Evolutionary conservation across 1,140 invertebrate genomes (phyloP).

Genomic region (Diachasma alloeum): DNA sequence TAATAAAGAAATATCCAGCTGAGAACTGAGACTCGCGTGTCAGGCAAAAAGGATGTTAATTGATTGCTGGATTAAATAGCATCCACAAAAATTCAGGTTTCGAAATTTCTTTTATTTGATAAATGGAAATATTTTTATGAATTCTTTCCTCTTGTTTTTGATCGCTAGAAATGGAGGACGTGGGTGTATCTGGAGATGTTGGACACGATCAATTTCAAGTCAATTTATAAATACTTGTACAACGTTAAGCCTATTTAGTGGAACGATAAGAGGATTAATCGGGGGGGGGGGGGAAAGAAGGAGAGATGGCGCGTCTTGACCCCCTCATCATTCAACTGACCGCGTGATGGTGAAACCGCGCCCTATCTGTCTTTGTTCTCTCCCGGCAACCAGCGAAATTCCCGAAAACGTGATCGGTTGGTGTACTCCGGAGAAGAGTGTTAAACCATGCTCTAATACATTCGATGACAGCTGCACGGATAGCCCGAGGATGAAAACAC

Average conservation of each 20-base stretch:
- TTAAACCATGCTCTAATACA: slow-evolving; percentile 9
- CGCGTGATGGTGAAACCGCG: neutral
- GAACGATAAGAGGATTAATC: slow-evolving; percentile 37
- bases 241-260: slow-evolving; percentile 34
- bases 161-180: neutral
- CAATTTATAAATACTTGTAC: slow-evolving; percentile 25
- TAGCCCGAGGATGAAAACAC: slow-evolving; percentile 1
- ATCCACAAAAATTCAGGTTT: neutral
- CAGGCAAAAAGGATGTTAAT: neutral
- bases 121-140: neutral
- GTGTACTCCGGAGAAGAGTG: neutral
- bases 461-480: slow-evolving; percentile 37
- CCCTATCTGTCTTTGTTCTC: neutral
- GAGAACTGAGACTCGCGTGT: neutral
- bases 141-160: neutral
- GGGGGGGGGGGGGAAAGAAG: too few species aligned
- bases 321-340: neutral
- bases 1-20: slow-evolving; percentile 18
- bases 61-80: neutral
- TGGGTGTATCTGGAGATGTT: neutral
- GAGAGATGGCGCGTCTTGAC: neutral
- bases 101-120: neutral
- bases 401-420: neutral
- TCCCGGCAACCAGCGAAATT: neutral
- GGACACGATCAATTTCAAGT: slow-evolving; percentile 25